These are phyloP conservation scores for Linnaemya vulpina DNA, from an alignment of 2,888 invertebrate genomes.

Conservation along the genomic window DNA sequence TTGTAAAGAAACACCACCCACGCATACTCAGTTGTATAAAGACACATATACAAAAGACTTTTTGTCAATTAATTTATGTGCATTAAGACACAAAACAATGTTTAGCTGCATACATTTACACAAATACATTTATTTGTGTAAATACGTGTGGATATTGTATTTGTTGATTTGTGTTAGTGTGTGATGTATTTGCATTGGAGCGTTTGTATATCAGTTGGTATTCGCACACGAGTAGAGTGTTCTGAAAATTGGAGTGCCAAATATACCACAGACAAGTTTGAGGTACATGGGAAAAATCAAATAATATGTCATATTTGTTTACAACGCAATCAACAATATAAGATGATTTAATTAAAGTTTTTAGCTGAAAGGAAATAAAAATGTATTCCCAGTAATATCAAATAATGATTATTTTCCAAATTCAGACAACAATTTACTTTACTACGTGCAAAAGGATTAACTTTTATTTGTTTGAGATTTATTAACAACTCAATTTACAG, in stretches of 20 bases:
- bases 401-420: no score
- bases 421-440: no score
- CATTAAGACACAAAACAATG: constrained; percentile 69
- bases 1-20: no score
- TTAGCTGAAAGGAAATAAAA: constrained; percentile 15
- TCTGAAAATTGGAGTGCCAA: constrained; percentile 41
- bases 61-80: constrained; percentile 71
- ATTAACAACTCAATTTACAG: no score
- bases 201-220: constrained; percentile 27
- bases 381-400: not conserved
- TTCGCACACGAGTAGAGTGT: not conserved
- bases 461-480: no score
- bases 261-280: constrained; percentile 22
- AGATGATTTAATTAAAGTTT: constrained; percentile 58
- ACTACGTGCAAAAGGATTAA: no score
- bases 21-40: not conserved
- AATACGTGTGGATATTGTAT: constrained; percentile 13
- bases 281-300: constrained; percentile 18
- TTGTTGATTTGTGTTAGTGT: constrained; percentile 39
- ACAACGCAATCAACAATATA: constrained; percentile 51
- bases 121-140: constrained; percentile 3
- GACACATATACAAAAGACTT: constrained; percentile 55
- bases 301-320: constrained; percentile 54
- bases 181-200: constrained; percentile 38
- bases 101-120: constrained; percentile 32